These are phyloP conservation scores for Microvelia longipes DNA, from an alignment of 1,140 invertebrate genomes.

Conservation along the genomic window DNA sequence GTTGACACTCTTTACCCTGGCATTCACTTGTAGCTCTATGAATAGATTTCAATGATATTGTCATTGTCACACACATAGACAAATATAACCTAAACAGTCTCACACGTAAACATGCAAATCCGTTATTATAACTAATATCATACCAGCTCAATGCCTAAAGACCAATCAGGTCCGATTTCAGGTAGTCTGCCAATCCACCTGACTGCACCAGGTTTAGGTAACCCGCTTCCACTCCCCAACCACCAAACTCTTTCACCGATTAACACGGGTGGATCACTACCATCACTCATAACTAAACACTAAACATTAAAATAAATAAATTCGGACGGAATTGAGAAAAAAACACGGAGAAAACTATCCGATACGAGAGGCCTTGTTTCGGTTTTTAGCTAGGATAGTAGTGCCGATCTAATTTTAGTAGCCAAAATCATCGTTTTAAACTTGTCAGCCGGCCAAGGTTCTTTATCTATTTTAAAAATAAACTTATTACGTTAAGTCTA, in stretches of 20 bases:
- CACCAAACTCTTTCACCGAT: conserved; percentile 39
- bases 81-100: too few species aligned
- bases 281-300: conserved; percentile 4
- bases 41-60: too few species aligned
- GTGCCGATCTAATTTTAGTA: background rate
- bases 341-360: background rate
- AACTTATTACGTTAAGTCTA: too few species aligned
- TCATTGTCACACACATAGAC: too few species aligned
- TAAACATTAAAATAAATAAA: background rate
- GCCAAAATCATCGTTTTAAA: background rate
- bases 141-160: conserved; percentile 40
- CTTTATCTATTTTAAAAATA: too few species aligned
- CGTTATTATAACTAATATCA: conserved; percentile 5
- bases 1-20: too few species aligned
- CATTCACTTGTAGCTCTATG: too few species aligned
- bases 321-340: background rate
- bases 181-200: conserved; percentile 39
- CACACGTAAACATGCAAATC: too few species aligned
- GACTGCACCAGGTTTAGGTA: conserved; percentile 34
- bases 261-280: conserved; percentile 24
- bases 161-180: conserved; percentile 33
- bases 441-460: background rate
- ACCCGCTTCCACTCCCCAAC: conserved; percentile 34
- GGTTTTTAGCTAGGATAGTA: background rate
- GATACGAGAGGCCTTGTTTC: background rate